Evolutionary conservation across 2,113 vertebrate species (phyloP).

Genomic region (Sorex araneus): DNA sequence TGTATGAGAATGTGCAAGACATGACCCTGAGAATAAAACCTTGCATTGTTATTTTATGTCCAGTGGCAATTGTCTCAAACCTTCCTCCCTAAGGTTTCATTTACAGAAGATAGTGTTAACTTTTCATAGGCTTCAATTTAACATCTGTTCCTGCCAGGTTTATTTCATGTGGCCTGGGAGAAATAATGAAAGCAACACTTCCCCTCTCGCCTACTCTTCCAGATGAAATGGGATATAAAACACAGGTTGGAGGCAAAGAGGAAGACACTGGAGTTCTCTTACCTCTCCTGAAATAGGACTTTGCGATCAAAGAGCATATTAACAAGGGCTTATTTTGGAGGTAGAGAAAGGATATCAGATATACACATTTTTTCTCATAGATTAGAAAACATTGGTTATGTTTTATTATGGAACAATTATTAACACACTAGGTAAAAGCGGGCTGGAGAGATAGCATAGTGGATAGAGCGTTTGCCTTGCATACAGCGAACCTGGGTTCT

Average conservation of each 20-base stretch:
- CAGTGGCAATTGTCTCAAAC: slow-evolving; percentile 31
- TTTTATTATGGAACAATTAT: not conserved
- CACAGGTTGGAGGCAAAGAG: not conserved
- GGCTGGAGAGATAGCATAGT: too few species aligned
- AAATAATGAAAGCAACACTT: slow-evolving; percentile 65
- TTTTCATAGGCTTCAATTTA: slow-evolving; percentile 75
- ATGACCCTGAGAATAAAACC: not conserved
- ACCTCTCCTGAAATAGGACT: slow-evolving; percentile 37
- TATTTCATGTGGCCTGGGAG: slow-evolving; percentile 76
- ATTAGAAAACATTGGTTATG: not conserved
- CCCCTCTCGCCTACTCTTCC: slow-evolving; percentile 16
- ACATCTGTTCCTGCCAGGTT: slow-evolving; percentile 75
- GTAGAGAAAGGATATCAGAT: not conserved
- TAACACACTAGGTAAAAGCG: not conserved
- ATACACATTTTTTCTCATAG: not conserved
- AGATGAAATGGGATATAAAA: slow-evolving; percentile 69
- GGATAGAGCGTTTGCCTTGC: too few species aligned
- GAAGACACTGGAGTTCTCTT: not conserved
- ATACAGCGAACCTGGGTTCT: too few species aligned
- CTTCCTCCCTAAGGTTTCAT: slow-evolving; percentile 75
- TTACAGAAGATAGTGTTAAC: slow-evolving; percentile 70
- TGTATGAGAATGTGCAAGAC: not conserved
- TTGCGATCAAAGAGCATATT: slow-evolving; percentile 44
- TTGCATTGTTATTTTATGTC: slow-evolving; percentile 20
- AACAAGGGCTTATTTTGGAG: not conserved